Conservation (phyloP, 2,113 vertebrate genomes). For the Typhlomys cinereus region DNA sequence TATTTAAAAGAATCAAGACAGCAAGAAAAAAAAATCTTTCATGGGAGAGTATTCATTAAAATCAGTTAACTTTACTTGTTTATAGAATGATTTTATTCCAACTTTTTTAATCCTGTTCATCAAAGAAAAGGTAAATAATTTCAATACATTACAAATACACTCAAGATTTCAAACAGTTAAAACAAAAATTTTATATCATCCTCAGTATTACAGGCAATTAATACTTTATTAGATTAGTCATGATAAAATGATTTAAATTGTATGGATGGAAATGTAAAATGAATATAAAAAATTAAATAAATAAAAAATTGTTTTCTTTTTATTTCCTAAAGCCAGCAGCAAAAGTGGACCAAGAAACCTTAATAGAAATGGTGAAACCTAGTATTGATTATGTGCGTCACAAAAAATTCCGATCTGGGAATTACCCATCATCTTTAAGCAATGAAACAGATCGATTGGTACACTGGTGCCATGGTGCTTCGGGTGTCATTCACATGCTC, state of each 20-base stretch:
- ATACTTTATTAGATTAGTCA: neutral
- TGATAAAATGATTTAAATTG: neutral
- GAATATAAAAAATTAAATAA: neutral
- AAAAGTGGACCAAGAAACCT: conserved; percentile 89
- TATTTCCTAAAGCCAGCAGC: conserved; percentile 88
- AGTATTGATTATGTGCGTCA: conserved; percentile 97
- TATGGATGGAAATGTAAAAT: no score
- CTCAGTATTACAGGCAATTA: neutral
- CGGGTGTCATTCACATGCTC: conserved; percentile 94
- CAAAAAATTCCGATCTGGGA: conserved; percentile 96
- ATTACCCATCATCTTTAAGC: conserved; percentile 96
- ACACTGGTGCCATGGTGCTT: conserved; percentile 98
- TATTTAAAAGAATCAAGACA: neutral
- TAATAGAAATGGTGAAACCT: conserved; percentile 94
- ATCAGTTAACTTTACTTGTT: neutral
- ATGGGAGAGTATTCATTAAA: neutral
- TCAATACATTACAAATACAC: neutral
- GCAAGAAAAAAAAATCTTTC: neutral
- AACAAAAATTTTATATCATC: neutral
- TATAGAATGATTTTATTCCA: neutral
- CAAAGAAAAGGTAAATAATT: neutral
- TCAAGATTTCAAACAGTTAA: neutral
- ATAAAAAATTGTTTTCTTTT: neutral
- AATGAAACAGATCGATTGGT: conserved; percentile 97
- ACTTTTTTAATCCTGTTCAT: neutral